phyloP scores from a whole-genome alignment of 2,888 invertebrate species.

The Hydraecia micacea region DNA sequence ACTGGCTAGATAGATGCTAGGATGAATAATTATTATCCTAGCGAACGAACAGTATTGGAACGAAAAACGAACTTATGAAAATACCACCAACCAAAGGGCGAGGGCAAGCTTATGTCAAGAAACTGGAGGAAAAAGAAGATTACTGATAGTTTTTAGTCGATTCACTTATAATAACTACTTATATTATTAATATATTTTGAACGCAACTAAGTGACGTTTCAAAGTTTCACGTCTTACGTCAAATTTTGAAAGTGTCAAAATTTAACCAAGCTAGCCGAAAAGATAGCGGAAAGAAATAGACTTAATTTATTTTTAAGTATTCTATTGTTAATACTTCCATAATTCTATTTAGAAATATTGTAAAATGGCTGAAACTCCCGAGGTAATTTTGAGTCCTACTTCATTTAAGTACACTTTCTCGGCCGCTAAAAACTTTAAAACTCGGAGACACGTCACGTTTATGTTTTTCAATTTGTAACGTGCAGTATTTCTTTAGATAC shows the following conservation, averaged over 20 bases:
- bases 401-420: conserved; percentile 22
- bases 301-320: neutral
- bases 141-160: neutral
- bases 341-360: neutral
- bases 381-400: conserved; percentile 74
- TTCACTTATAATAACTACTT: no score
- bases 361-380: conserved; percentile 81
- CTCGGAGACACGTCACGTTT: conserved; percentile 60
- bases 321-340: neutral
- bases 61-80: neutral
- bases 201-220: conserved; percentile 54
- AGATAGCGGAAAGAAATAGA: neutral
- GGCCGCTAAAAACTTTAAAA: conserved; percentile 1
- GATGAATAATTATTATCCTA: no score
- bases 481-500: conserved; percentile 2
- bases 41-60: neutral
- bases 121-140: neutral
- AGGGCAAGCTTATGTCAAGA: neutral
- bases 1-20: neutral
- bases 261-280: conserved; percentile 19
- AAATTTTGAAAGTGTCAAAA: conserved; percentile 46
- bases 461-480: conserved; percentile 34
- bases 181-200: conserved; percentile 16
- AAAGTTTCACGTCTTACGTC: conserved; percentile 42
- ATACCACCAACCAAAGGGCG: neutral